These are phyloP conservation scores for Odontomachus brunneus DNA, from an alignment of 1,140 invertebrate species.

Conservation along the genomic window DNA sequence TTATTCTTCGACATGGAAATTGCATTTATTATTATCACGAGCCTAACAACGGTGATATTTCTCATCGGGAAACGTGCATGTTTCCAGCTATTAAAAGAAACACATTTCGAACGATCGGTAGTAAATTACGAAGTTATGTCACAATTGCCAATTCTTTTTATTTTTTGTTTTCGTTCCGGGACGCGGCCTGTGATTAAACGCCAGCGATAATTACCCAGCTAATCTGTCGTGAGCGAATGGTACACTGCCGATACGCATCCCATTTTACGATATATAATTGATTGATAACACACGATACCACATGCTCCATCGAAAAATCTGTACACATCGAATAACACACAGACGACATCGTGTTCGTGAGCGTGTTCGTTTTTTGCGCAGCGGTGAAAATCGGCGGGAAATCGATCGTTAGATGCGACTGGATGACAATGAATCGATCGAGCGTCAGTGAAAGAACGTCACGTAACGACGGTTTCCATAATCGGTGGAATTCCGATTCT, in stretches of 20 bases:
- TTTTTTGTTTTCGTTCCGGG: background rate
- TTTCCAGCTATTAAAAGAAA: too few species aligned
- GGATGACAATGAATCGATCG: conserved; percentile 63
- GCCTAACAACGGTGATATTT: too few species aligned
- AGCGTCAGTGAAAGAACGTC: conserved; percentile 43
- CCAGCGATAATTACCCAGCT: conserved; percentile 26
- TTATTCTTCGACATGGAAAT: too few species aligned
- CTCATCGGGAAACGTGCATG: too few species aligned
- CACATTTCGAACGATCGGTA: too few species aligned
- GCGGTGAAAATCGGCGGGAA: conserved; percentile 63
- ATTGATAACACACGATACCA: conserved; percentile 72
- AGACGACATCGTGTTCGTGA: conserved; percentile 70
- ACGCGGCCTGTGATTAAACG: background rate
- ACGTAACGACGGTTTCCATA: conserved; percentile 8
- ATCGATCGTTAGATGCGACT: conserved; percentile 55
- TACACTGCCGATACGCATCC: conserved; percentile 24
- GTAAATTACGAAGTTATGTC: background rate
- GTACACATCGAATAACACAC: conserved; percentile 69
- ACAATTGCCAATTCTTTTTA: background rate
- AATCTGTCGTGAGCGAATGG: conserved; percentile 9
- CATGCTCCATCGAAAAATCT: conserved; percentile 79
- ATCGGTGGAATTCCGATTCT: conserved; percentile 50
- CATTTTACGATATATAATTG: conserved; percentile 51
- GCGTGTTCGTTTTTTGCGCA: conserved; percentile 69
- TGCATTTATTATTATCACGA: too few species aligned